Percentiles rank a stretch among this genome's conserved stretches.
These are phyloP conservation scores for Uromys caudimaculatus DNA, from an alignment of 2,797 vertebrate genomes.

Conservation along the genomic window DNA sequence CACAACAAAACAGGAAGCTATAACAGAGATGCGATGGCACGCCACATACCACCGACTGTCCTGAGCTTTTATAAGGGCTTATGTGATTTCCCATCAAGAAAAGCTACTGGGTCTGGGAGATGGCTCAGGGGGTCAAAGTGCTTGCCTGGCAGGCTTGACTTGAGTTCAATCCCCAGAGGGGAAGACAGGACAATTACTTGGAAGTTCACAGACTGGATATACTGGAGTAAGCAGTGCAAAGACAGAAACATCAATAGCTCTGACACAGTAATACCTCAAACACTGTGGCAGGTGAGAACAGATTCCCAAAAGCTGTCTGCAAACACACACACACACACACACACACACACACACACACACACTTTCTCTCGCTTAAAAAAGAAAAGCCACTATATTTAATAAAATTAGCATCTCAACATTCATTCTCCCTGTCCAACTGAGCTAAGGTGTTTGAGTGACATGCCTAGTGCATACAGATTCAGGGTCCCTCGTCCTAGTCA, in stretches of 20 bases:
- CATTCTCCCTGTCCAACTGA: neutral
- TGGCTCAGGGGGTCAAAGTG: neutral
- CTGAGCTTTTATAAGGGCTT: neutral
- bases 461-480: neutral
- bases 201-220: neutral
- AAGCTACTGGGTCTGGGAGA: neutral
- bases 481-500: neutral
- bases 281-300: neutral
- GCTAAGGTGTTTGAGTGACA: neutral
- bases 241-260: neutral
- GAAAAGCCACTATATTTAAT: neutral
- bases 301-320: neutral
- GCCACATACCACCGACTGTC: neutral
- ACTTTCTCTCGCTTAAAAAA: neutral
- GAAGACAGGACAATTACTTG: neutral
- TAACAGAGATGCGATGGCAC: neutral
- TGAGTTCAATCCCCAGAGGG: neutral
- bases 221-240: neutral
- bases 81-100: neutral
- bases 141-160: neutral
- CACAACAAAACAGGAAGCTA: conserved; percentile 68
- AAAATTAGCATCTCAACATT: neutral
- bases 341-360: neutral
- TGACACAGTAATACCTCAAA: neutral
- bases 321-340: neutral